Evolutionary conservation across 2,113 vertebrate genomes (phyloP).

Genomic region (Lichenostomus cassidix): DNA sequence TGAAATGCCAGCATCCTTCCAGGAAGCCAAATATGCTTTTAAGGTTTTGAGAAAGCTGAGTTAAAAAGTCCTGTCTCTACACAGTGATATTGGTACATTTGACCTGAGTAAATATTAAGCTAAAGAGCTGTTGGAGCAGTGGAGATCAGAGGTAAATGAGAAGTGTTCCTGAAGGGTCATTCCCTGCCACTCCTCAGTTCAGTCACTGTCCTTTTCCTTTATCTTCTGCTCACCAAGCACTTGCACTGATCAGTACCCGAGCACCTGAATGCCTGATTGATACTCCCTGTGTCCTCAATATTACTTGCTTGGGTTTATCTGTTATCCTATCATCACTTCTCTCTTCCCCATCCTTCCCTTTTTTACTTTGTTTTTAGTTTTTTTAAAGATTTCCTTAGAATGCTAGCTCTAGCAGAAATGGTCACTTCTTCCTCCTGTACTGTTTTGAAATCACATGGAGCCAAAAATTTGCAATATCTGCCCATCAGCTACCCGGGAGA

Average conservation of each 20-base stretch:
- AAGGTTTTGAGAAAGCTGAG: not conserved
- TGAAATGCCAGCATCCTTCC: not conserved
- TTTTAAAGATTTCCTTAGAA: not conserved
- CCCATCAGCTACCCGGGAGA: not conserved
- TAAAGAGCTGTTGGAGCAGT: not conserved
- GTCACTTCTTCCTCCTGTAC: not conserved
- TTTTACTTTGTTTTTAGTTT: not conserved
- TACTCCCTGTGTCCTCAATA: too few species aligned
- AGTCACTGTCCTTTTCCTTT: not conserved
- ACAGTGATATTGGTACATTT: fast-evolving
- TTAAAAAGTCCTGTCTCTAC: not conserved
- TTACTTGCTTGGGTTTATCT: not conserved
- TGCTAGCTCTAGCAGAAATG: not conserved
- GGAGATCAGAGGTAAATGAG: not conserved
- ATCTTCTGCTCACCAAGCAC: not conserved
- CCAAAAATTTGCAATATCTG: not conserved
- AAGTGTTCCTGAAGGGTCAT: not conserved
- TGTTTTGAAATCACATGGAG: not conserved
- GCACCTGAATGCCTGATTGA: fast-evolving
- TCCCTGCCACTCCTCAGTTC: not conserved
- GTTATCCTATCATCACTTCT: not conserved
- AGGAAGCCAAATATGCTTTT: not conserved
- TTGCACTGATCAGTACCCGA: not conserved
- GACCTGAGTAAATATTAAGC: not conserved
- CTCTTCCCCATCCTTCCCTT: not conserved